Base-by-base conservation (phyloP, 2,888 invertebrate species). In the Alcis repandata region DNA sequence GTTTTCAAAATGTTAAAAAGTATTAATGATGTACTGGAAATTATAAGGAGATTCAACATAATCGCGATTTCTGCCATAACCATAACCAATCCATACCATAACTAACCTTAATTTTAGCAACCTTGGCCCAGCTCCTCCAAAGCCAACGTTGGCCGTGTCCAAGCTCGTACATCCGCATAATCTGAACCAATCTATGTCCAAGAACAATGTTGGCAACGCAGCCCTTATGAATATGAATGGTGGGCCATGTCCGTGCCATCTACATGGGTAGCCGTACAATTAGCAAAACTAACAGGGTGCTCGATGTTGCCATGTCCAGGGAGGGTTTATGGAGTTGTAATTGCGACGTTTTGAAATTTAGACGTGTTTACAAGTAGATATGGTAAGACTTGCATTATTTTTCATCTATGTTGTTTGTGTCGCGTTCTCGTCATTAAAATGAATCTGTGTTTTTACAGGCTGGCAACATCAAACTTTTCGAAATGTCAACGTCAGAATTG, bases 181-280 rank as follows among this genome's bases (percentile, higher is more conserved):
- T 53, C 62, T 56, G 22, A 22, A 22, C 43, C 45, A 51, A 51
- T 63, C 58, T 45, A 45, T 32, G 46, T 51, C 7, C 15, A 22
- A 36, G 51, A 9, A 61, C 48, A 61, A 41, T 33, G 61, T 56
- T 56, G 54, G 61, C 61, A 48, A 40, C 3, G 45, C 57, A 41
- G 11, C 58, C 48, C 46, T 62, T 59, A 58, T 63, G 63, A 63
- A 63, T 59, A 63, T 63, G 63, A 41, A 63, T 63, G 58, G 15
- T 43, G 51, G 13, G 10, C 33, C 56, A 33, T 61, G 56, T 62
- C n/a, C 48, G 22, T 54, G 61, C 52, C 13, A 61, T 48, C 53
- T 61, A 59, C 51, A 45, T 41, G 10, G 59, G 51, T 51, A 54
- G 36, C n/a, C 40, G 43, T 20, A 33, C 51, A 51, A 56, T 56